These are phyloP conservation scores for Garra rufa DNA, from an alignment of 2,113 vertebrate species.

Conservation along the genomic window DNA sequence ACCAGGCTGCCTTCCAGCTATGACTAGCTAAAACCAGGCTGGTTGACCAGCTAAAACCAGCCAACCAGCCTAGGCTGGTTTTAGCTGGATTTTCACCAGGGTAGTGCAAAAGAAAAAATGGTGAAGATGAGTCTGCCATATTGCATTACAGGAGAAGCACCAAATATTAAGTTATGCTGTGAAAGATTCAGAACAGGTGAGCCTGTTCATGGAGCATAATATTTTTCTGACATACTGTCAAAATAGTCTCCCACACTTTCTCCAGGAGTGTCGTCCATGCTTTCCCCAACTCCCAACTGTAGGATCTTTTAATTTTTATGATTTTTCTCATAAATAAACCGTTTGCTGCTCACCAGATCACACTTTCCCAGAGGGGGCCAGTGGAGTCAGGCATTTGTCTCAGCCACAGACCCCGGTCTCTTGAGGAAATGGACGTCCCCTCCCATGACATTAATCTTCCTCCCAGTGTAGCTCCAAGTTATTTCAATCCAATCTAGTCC, in stretches of 20 bases:
- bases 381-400: constrained; percentile 10
- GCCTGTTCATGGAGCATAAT: background rate
- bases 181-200: background rate
- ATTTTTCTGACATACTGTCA: constrained; percentile 5
- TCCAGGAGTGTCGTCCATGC: background rate
- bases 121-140: background rate
- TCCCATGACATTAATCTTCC: constrained; percentile 34
- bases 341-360: constrained; percentile 9
- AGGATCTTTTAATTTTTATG: background rate
- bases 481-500: constrained; percentile 42
- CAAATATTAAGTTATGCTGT: background rate
- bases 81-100: too few species aligned
- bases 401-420: background rate
- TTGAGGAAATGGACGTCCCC: constrained; percentile 25
- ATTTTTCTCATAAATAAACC: constrained; percentile 8
- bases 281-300: background rate
- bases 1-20: too few species aligned
- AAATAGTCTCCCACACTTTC: constrained; percentile 24
- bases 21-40: too few species aligned
- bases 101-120: background rate
- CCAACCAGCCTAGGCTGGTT: too few species aligned
- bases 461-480: constrained; percentile 33
- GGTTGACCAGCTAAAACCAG: too few species aligned
- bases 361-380: background rate
- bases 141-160: constrained; percentile 3